A percentile compares a stretch with the other conserved stretches of the same genome.
phyloP scores from a whole-genome alignment of 1,140 invertebrate genomes.

The Papilio glaucus region DNA sequence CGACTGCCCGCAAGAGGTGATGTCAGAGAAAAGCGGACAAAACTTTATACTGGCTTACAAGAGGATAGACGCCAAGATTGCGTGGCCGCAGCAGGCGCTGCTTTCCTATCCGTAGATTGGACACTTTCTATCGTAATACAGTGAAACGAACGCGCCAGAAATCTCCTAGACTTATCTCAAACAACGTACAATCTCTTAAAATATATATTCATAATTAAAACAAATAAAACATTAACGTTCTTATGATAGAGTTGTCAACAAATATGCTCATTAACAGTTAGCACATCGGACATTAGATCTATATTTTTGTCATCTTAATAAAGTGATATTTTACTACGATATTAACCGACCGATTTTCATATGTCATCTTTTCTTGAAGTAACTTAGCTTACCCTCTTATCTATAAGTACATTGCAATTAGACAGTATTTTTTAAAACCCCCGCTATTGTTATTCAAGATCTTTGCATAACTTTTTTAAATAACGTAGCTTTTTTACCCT shows the following conservation, averaged over 20 bases:
- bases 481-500: slow-evolving; percentile 79
- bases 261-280: slow-evolving; percentile 51
- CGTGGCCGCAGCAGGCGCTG: slow-evolving; percentile 91
- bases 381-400: slow-evolving; percentile 46
- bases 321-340: slow-evolving; percentile 79
- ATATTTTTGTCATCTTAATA: slow-evolving; percentile 75
- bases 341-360: slow-evolving; percentile 59
- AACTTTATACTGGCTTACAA: slow-evolving; percentile 97
- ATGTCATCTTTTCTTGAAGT: slow-evolving; percentile 47
- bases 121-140: slow-evolving; percentile 35
- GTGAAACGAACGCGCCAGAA: slow-evolving; percentile 47
- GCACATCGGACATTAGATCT: slow-evolving; percentile 45
- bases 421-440: slow-evolving; percentile 73
- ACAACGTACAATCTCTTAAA: slow-evolving; percentile 41
- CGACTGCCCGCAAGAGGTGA: slow-evolving; percentile 95
- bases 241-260: slow-evolving; percentile 39
- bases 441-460: slow-evolving; percentile 54
- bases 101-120: slow-evolving; percentile 75
- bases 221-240: slow-evolving; percentile 26
- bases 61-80: slow-evolving; percentile 97
- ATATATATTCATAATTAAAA: slow-evolving; percentile 35
- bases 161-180: slow-evolving; percentile 59
- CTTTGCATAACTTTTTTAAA: slow-evolving; percentile 55
- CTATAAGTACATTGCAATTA: slow-evolving; percentile 68
- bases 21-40: slow-evolving; percentile 87